Conservation (phyloP, 2,797 vertebrate species). For the Nyctalus aviator region DNA sequence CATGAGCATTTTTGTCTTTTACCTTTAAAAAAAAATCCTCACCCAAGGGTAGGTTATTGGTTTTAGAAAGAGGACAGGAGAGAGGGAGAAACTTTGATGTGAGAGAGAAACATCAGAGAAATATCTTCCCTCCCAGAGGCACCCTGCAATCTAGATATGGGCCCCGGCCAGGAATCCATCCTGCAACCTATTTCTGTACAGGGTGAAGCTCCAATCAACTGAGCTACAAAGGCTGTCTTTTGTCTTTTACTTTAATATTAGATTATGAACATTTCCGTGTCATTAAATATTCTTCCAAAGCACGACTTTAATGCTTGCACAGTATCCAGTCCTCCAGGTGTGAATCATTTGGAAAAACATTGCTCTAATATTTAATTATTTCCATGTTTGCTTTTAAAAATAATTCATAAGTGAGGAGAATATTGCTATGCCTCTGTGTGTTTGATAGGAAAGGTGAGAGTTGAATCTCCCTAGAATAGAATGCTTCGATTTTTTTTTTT, state of each 20-base stretch:
- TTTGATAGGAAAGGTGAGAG: not conserved
- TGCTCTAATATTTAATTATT: slow-evolving; percentile 29
- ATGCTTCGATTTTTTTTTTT: not conserved
- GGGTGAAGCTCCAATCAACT: not conserved
- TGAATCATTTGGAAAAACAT: not conserved
- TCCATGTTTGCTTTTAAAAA: slow-evolving; percentile 16
- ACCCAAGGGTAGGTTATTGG: not conserved
- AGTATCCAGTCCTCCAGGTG: not conserved
- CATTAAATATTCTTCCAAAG: slow-evolving; percentile 32
- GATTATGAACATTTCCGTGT: slow-evolving; percentile 36
- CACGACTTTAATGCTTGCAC: not conserved
- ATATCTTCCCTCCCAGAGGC: not conserved
- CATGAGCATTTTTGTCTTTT: not conserved
- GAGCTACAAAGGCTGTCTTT: not conserved
- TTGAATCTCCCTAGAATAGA: not conserved
- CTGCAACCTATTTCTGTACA: not conserved
- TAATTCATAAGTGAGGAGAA: not conserved
- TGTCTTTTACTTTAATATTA: slow-evolving; percentile 13
- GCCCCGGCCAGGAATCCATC: not conserved
- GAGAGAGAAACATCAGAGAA: not conserved
- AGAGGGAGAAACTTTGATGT: not conserved
- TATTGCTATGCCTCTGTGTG: not conserved
- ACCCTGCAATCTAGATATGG: not conserved
- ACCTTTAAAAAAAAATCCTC: not conserved
- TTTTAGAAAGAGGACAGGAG: not conserved